phyloP scores from a whole-genome alignment of 1,140 invertebrate genomes.

The Drosophila lacertosa region DNA sequence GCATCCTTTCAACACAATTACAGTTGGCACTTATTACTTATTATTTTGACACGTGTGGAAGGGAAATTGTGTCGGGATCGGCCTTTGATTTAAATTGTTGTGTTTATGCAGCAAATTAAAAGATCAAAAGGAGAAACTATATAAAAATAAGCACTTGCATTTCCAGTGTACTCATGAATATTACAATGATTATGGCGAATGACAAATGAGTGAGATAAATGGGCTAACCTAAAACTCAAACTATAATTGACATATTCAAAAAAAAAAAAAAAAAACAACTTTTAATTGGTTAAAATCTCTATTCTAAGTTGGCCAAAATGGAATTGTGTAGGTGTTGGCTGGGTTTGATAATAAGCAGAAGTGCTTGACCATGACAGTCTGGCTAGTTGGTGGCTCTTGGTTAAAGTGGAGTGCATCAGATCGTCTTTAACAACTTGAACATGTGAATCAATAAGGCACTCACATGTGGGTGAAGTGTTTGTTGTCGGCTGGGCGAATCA shows the following conservation, averaged over 20 bases:
- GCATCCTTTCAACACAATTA: conserved; percentile 60
- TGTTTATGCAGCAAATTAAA: conserved; percentile 69
- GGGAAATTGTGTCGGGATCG: conserved; percentile 45
- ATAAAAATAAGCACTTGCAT: background rate
- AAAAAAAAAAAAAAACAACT: too few species aligned
- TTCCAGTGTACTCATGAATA: conserved; percentile 16
- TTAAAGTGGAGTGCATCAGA: conserved; percentile 30
- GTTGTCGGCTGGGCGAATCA: conserved; percentile 1
- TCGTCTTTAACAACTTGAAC: conserved; percentile 71
- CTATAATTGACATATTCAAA: too few species aligned
- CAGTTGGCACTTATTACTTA: conserved; percentile 52
- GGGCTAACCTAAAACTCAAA: background rate
- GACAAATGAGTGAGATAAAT: conserved; percentile 21
- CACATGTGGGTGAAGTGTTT: conserved; percentile 61
- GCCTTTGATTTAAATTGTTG: conserved; percentile 69
- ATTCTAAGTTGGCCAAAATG: background rate
- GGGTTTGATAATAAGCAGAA: background rate
- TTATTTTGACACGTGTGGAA: conserved; percentile 69
- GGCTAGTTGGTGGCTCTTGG: conserved; percentile 17
- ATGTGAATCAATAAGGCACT: conserved; percentile 56
- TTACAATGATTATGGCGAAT: conserved; percentile 14
- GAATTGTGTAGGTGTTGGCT: background rate
- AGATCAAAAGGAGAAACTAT: conserved; percentile 62
- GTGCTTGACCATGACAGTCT: background rate
- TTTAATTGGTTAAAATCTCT: too few species aligned